Percentiles rank a stretch among this genome's conserved stretches.
These are phyloP conservation scores for Neodiprion pinetum DNA, from an alignment of 1,140 invertebrate species.

Conservation along the genomic window DNA sequence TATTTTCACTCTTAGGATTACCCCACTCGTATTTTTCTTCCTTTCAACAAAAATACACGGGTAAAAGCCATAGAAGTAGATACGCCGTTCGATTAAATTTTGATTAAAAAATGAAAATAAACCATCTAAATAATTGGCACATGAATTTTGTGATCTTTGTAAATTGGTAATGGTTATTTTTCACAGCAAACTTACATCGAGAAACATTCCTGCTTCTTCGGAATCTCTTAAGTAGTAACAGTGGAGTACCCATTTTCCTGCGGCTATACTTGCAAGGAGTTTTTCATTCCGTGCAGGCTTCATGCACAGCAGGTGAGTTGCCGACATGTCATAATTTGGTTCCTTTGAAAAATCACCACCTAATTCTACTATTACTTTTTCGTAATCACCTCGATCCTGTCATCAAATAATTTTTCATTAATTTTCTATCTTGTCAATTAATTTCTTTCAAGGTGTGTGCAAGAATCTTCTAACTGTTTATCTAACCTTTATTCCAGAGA, in stretches of 20 bases:
- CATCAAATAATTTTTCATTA: slow-evolving; percentile 25
- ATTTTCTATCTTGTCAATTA: neutral
- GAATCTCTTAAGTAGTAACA: slow-evolving; percentile 78
- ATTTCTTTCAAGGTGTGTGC: neutral
- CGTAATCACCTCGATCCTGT: slow-evolving; percentile 57
- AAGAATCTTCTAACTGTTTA: no score
- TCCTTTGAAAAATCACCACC: slow-evolving; percentile 72
- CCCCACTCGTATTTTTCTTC: slow-evolving; percentile 83
- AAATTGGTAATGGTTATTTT: neutral
- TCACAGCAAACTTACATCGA: slow-evolving; percentile 65
- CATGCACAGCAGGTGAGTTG: slow-evolving; percentile 81
- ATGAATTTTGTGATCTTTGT: neutral
- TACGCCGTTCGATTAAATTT: no score
- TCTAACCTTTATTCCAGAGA: slow-evolving; percentile 51
- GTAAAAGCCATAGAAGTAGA: slow-evolving; percentile 5
- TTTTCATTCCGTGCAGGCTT: slow-evolving; percentile 84
- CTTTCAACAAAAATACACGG: slow-evolving; percentile 52
- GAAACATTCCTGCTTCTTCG: slow-evolving; percentile 67
- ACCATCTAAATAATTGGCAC: slow-evolving; percentile 17
- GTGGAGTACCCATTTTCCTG: slow-evolving; percentile 88
- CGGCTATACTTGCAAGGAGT: slow-evolving; percentile 80
- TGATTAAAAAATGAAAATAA: slow-evolving; percentile 14
- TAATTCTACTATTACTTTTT: slow-evolving; percentile 66
- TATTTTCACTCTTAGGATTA: slow-evolving; percentile 66
- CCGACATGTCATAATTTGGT: slow-evolving; percentile 68